A percentile compares a stretch with the other conserved stretches of the same genome.
These are phyloP conservation scores for Tetragonula clypearis DNA, from an alignment of 1,140 invertebrate species.

Conservation along the genomic window DNA sequence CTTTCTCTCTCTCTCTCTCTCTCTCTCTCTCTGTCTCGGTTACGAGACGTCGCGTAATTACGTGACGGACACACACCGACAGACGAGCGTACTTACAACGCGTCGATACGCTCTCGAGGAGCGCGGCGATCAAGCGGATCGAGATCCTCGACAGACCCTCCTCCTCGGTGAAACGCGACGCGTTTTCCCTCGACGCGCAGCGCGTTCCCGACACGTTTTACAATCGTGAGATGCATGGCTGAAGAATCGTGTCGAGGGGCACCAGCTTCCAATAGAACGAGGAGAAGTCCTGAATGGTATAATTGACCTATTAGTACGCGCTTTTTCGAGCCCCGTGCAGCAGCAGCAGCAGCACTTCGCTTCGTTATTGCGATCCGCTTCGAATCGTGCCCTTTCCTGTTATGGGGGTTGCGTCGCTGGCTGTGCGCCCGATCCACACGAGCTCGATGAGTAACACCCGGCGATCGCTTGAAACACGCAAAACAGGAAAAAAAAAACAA, in stretches of 20 bases:
- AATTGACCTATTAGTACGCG: constrained; percentile 50
- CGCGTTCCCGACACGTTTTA: constrained; percentile 37
- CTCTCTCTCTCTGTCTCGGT: neutral
- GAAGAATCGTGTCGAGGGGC: constrained; percentile 25
- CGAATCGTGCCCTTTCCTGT: neutral
- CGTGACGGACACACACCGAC: neutral
- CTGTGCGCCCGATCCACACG: neutral
- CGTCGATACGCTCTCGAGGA: constrained; percentile 57
- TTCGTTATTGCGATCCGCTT: constrained; percentile 38
- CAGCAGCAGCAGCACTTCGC: neutral
- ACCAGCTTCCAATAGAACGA: constrained; percentile 1
- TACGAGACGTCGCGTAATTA: constrained; percentile 32
- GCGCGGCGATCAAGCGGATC: constrained; percentile 45
- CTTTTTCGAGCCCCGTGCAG: constrained; percentile 29
- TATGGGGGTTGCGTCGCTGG: neutral
- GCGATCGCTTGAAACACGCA: neutral
- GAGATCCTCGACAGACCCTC: constrained; percentile 48
- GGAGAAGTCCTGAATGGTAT: constrained; percentile 31
- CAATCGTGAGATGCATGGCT: constrained; percentile 42
- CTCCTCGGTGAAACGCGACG: neutral
- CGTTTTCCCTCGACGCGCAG: constrained; percentile 10
- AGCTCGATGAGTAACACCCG: constrained; percentile 18
- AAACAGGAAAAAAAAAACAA: neutral
- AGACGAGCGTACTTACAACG: constrained; percentile 13
- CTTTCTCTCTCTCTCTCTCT: too few relatives aligned